These are phyloP conservation scores for Astreopora myriophthalma DNA, from an alignment of 64 coral and sea anemone genomes.

Conservation along the genomic window DNA sequence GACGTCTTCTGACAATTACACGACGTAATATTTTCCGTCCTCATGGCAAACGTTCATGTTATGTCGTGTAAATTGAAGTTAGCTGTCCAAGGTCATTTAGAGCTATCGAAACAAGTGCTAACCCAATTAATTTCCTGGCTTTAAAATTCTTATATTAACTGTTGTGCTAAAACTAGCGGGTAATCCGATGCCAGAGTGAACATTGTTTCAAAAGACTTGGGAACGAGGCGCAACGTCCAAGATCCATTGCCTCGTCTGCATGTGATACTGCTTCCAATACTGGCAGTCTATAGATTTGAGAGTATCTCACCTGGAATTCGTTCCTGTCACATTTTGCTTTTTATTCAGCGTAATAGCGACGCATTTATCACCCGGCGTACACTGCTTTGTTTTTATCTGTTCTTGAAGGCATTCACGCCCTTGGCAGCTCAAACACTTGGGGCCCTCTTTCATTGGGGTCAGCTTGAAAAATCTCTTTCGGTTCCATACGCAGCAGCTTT, in stretches of 20 bases:
- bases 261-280: neutral
- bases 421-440: conserved; percentile 30
- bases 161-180: no score
- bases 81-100: no score
- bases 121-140: no score
- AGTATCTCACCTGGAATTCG: conserved; percentile 12
- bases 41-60: no score
- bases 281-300: neutral
- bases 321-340: neutral
- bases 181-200: no score
- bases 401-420: neutral
- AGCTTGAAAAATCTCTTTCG: conserved; percentile 17
- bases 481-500: conserved; percentile 41
- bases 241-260: neutral
- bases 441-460: neutral
- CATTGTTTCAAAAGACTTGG: neutral
- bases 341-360: conserved; percentile 9
- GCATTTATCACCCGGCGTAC: conserved; percentile 44
- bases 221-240: neutral
- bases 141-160: no score
- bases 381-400: neutral
- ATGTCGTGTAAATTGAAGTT: no score
- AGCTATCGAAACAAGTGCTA: no score
- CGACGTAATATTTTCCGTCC: no score
- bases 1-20: no score